Base-by-base conservation (phyloP, 2,888 invertebrate genomes). In the Gasteruption jaculator region DNA sequence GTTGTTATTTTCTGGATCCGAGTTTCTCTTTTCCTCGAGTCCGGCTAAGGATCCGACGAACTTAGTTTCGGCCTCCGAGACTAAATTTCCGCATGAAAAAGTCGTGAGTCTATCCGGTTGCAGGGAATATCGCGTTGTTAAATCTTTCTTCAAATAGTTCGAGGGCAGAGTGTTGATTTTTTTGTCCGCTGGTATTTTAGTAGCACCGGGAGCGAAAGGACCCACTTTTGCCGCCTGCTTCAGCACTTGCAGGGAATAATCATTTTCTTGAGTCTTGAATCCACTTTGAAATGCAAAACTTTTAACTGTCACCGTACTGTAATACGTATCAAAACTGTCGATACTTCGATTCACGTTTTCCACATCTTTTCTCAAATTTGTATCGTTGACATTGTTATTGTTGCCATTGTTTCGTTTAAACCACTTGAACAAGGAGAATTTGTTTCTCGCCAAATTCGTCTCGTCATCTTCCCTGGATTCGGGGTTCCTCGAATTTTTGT, bases 401-500 rank as follows among this genome's bases (percentile, higher is more conserved):
- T n/a, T n/a, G n/a, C n/a, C n/a, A n/a, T n/a, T n/a, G n/a, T 78
- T 74, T 48, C 81, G 80, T 49, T 81, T 82, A 63, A 86, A 80
- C 86, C 86, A 86, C 71, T 80, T 80, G 62, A 86, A 77, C 61
- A 86, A 74, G 41, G 85, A 81, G 60, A 80, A 78, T 50, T n/a
- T n/a, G n/a, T n/a, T n/a, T n/a, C n/a, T n/a, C n/a, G n/a, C n/a
- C n/a, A n/a, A n/a, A n/a, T n/a, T n/a, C n/a, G n/a, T n/a, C n/a
- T n/a, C n/a, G n/a, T n/a, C n/a, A n/a, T n/a, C n/a, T n/a, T n/a
- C n/a, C n/a, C n/a, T n/a, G n/a, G n/a, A n/a, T n/a, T n/a, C n/a
- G n/a, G n/a, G n/a, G n/a, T n/a, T n/a, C n/a, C n/a, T n/a, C n/a
- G n/a, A n/a, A n/a, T n/a, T n/a, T n/a, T n/a, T n/a, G n/a, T n/a